Evolutionary conservation across 2,113 vertebrate species (phyloP), one percentile per base, ranked within the genome.

Genomic region (Anarhynchus alexandrinus): DNA sequence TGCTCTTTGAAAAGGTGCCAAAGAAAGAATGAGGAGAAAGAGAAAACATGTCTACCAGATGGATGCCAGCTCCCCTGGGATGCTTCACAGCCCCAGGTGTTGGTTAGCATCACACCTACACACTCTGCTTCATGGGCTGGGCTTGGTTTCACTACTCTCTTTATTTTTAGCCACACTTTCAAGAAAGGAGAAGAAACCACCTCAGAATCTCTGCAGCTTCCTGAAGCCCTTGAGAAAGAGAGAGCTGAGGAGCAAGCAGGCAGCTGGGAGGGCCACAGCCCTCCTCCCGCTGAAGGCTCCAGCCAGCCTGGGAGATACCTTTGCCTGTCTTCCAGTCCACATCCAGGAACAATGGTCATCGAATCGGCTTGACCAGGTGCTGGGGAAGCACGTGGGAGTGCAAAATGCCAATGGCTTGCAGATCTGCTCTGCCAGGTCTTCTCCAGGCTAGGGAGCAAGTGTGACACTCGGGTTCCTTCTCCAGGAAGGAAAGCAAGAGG

Each of bases 91-190:
- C 72, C 88, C 59, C 59, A 83, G 95, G 94, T 88, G 76, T 54
- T 83, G 79, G 79, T 95, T 86, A 94, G 86, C 80, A 89, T 91
- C 93, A 84, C 93, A 94, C 89, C 93, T 89, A 95, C 96, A 86
- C 67, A 78, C 65, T 51, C 74, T 77, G 51, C 67, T 73, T 70
- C 2, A 4, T 74, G 80, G 80, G n/a, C 77, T 88, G 83, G 88
- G 72, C 83, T 88, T 55, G 23, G 5, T 83, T 94, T 96, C 79
- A 70, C 81, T 54, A 73, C 18, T 78, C 34, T 14, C 38, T 84
- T 69, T 88, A 92, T 91, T 95, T 95, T 94, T 90, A 96, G 80
- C 64, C 30, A 34, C 1, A 2, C 29, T 94, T 95, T 81, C 38
- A 79, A 55, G 72, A 92, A 74, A 91, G 30, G 26, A 12, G 15